These are phyloP conservation scores for Ptilorrhoa leucosticta DNA, from an alignment of 2,113 vertebrate genomes.

Conservation along the genomic window DNA sequence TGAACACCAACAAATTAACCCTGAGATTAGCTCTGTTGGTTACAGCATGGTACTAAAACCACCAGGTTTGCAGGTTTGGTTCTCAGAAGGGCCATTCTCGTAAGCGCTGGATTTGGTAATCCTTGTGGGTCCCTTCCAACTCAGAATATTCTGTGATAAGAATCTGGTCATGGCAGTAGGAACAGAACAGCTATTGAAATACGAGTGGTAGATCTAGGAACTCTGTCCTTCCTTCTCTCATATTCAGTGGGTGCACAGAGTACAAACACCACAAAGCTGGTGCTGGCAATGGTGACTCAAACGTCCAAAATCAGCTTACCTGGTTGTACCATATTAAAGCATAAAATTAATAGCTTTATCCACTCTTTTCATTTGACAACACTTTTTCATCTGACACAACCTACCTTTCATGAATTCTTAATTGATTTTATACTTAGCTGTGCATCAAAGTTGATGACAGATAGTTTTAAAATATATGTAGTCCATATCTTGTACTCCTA, in stretches of 20 bases:
- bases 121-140: neutral
- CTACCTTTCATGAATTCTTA: neutral
- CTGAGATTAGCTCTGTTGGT: neutral
- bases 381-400: neutral
- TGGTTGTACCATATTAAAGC: neutral
- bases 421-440: neutral
- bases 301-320: neutral
- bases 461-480: neutral
- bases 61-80: neutral
- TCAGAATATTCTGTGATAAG: neutral
- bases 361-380: neutral
- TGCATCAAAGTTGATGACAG: neutral
- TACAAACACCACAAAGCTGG: fast-evolving
- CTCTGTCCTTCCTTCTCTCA: neutral
- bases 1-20: neutral
- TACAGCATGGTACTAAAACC: neutral
- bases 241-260: fast-evolving
- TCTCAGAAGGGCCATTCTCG: neutral
- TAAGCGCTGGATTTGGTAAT: neutral
- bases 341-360: neutral
- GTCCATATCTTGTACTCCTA: neutral
- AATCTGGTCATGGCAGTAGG: neutral
- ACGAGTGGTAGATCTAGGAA: neutral
- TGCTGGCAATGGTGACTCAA: fast-evolving
- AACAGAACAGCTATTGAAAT: fast-evolving